Conservation (phyloP, 2,888 invertebrate species). For the Lathronympha strigana region DNA sequence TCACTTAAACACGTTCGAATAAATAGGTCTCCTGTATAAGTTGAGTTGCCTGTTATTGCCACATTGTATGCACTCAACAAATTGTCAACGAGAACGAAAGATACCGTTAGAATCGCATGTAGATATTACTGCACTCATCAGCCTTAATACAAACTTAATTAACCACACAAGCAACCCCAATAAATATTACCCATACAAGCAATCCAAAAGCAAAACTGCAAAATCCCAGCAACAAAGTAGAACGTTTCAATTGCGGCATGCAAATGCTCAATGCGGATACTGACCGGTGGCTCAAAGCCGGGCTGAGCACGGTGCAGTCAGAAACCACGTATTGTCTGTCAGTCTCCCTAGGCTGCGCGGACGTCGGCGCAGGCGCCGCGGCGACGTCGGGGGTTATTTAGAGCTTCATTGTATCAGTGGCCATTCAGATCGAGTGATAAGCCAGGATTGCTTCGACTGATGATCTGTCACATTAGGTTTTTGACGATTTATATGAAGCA, state of each 20-base stretch:
- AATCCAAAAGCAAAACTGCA: conserved; percentile 13
- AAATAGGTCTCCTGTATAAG: no score
- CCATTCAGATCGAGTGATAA: conserved; percentile 77
- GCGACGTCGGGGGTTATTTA: conserved; percentile 78
- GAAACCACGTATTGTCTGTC: conserved; percentile 73
- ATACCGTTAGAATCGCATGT: no score
- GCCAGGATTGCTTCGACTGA: conserved; percentile 72
- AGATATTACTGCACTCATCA: no score
- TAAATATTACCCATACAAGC: neutral
- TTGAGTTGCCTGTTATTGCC: no score
- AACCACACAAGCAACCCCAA: neutral
- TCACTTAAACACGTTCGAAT: no score
- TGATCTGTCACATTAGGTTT: conserved; percentile 69
- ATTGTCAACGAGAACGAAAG: no score
- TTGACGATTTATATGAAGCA: conserved; percentile 31
- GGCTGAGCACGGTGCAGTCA: conserved; percentile 66
- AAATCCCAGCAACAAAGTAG: conserved; percentile 21
- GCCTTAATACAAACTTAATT: no score
- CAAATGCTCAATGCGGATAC: conserved; percentile 59
- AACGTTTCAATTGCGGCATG: conserved; percentile 42
- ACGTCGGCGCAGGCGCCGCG: conserved; percentile 76
- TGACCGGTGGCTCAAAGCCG: conserved; percentile 58
- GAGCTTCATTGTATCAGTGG: conserved; percentile 76
- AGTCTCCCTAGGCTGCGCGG: conserved; percentile 63
- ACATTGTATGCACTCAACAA: no score